phyloP scores from a whole-genome alignment of 2,888 invertebrate species.

The Lasioglossum pauxillum region DNA sequence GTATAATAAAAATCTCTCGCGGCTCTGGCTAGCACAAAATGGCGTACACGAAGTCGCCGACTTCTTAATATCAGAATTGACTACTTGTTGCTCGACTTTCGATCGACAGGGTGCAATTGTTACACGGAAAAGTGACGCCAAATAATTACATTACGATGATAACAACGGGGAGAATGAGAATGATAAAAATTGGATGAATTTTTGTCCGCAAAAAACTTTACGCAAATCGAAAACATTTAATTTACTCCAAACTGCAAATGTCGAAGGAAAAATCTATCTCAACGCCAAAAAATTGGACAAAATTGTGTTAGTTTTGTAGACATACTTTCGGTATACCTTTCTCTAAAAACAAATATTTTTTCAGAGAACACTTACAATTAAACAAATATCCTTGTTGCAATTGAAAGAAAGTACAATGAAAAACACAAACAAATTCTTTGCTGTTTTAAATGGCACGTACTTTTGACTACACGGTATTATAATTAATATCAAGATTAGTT shows the following conservation, averaged over 20 bases:
- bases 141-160: neutral
- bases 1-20: slow-evolving; percentile 1
- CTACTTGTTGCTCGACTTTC: neutral
- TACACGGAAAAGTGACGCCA: neutral
- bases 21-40: neutral
- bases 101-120: neutral
- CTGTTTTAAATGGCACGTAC: neutral
- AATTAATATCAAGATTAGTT: too few relatives aligned
- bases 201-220: neutral
- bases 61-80: neutral
- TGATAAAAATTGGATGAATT: neutral
- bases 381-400: neutral
- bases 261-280: neutral
- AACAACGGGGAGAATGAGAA: neutral
- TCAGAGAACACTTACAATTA: neutral
- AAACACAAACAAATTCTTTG: neutral
- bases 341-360: neutral
- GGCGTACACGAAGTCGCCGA: neutral
- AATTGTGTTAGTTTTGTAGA: neutral
- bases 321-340: neutral
- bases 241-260: neutral
- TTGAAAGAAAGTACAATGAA: neutral
- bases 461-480: neutral
- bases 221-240: neutral
- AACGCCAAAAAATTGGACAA: neutral